Percentiles rank a stretch among this genome's conserved stretches.
Conservation (phyloP, 2,113 vertebrate genomes). For the Hiodon alosoides region DNA sequence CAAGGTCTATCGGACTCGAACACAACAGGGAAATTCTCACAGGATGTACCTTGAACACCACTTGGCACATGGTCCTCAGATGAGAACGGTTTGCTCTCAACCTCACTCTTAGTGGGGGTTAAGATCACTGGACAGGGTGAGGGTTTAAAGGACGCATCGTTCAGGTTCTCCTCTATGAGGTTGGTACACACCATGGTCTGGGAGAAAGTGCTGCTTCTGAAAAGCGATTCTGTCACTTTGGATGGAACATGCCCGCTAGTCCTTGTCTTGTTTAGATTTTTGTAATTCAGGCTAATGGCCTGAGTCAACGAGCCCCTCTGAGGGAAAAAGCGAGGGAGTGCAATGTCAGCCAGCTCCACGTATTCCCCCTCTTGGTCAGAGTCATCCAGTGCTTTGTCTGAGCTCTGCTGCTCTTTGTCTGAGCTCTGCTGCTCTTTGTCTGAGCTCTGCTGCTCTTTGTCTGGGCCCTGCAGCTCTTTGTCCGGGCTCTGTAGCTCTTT, state of each 20-base stretch:
- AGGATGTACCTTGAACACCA: slow-evolving; percentile 31
- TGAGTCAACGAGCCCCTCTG: slow-evolving; percentile 65
- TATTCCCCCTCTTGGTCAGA: slow-evolving; percentile 74
- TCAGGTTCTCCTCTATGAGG: slow-evolving; percentile 43
- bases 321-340: slow-evolving; percentile 61
- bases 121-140: slow-evolving; percentile 13
- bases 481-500: too few relatives aligned
- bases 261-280: slow-evolving; percentile 49
- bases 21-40: slow-evolving; percentile 16
- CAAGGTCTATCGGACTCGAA: slow-evolving; percentile 26
- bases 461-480: too few relatives aligned
- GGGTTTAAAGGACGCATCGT: slow-evolving; percentile 10
- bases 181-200: slow-evolving; percentile 43
- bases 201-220: slow-evolving; percentile 34
- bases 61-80: not conserved
- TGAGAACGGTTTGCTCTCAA: not conserved
- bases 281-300: slow-evolving; percentile 53
- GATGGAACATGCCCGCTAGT: slow-evolving; percentile 36
- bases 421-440: too few relatives aligned
- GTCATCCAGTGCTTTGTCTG: slow-evolving; percentile 27
- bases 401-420: not conserved
- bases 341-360: slow-evolving; percentile 64
- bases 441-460: too few relatives aligned
- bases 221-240: slow-evolving; percentile 17
- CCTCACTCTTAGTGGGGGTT: slow-evolving; percentile 8